phyloP scores from a whole-genome alignment of 2,797 vertebrate species.

The Siniperca undulata region DNA sequence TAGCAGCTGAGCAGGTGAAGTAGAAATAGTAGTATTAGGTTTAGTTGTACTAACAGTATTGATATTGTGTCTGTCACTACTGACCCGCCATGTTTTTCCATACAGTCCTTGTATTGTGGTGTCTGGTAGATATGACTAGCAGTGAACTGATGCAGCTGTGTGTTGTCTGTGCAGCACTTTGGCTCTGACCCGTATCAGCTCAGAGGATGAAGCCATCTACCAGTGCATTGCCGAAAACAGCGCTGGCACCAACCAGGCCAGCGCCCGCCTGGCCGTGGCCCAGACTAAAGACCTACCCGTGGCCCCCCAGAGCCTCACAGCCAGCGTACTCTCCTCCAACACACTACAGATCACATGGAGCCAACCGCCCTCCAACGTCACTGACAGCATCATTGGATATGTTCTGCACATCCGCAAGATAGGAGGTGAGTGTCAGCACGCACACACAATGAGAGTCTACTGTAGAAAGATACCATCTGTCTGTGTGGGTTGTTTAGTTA shows the following conservation, averaged over 20 bases:
- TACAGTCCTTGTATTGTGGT: neutral
- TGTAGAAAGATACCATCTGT: neutral
- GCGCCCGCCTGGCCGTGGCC: conserved; percentile 83
- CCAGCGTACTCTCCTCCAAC: conserved; percentile 71
- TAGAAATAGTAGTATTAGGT: too few species aligned
- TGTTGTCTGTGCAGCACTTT: conserved; percentile 76
- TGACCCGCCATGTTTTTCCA: neutral
- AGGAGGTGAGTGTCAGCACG: conserved; percentile 75
- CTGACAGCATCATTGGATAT: conserved; percentile 83
- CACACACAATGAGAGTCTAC: neutral
- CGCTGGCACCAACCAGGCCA: conserved; percentile 87
- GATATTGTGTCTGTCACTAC: neutral
- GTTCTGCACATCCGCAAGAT: conserved; percentile 84
- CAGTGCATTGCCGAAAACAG: conserved; percentile 88
- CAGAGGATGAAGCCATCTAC: conserved; percentile 86
- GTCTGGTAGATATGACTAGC: neutral
- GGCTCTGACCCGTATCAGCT: conserved; percentile 82
- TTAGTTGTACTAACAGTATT: neutral
- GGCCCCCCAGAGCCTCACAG: conserved; percentile 71
- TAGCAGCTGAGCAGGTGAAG: neutral
- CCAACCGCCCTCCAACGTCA: conserved; percentile 64
- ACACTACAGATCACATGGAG: conserved; percentile 80
- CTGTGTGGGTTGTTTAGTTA: neutral
- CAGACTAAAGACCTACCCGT: conserved; percentile 70
- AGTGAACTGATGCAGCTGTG: neutral